Evolutionary conservation across 2,113 vertebrate genomes (phyloP).

Genomic region (Ochotona princeps): DNA sequence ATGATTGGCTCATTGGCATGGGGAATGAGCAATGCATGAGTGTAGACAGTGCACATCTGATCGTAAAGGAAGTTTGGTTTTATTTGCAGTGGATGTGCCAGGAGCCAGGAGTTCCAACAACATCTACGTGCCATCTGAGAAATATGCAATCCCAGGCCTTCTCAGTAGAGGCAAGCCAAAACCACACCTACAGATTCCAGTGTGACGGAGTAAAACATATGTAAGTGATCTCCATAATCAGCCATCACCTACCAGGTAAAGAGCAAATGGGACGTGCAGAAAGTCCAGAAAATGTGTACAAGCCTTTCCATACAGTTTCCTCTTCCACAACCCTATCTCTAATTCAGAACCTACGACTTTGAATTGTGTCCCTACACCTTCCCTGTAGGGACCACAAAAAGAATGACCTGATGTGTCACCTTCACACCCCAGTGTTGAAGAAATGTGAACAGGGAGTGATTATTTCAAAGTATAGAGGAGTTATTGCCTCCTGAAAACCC

Average conservation of each 20-base stretch:
- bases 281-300: neutral
- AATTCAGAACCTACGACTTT: neutral
- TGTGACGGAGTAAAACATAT: neutral
- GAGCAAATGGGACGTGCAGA: neutral
- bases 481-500: too few species aligned
- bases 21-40: neutral
- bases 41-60: neutral
- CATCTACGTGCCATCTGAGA: constrained; percentile 27
- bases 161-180: neutral
- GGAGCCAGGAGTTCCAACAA: neutral
- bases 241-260: neutral
- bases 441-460: too few species aligned
- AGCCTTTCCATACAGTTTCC: neutral
- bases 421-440: too few species aligned
- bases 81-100: neutral
- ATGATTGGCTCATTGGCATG: neutral
- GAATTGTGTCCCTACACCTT: too few species aligned
- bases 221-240: neutral
- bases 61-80: constrained; percentile 1
- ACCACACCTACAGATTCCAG: neutral
- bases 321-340: neutral
- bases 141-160: neutral
- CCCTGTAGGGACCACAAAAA: too few species aligned
- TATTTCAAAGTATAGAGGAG: too few species aligned
- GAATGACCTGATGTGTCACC: too few species aligned